Evolutionary conservation across 2,113 vertebrate genomes (phyloP), one percentile per base, ranked within the genome.

Genomic region (Salvator merianae): DNA sequence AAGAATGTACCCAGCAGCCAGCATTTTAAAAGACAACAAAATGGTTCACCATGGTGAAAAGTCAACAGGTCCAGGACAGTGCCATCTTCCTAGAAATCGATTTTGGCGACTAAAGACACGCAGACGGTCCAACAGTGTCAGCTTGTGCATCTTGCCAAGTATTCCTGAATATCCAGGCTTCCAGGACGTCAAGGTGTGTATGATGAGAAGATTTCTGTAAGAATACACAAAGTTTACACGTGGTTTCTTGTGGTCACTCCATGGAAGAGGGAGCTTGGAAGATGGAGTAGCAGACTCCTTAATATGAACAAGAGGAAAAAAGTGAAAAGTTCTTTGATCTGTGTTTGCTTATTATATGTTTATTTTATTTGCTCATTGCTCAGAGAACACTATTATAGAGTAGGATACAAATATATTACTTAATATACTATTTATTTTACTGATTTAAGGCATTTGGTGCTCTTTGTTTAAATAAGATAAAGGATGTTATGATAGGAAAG

Each of bases 101-200:
- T 83, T 85, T 13, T 28, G 0, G 0, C 74, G 83, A 81, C 34
- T 0, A 3, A 32, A 12, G 69, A 86, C 32, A 30, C 85, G 13
- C 1, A 77, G 79, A 32, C 8, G 72, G 18, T 69, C 94, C 1
- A 91, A 88, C 72, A 90, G 89, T 0, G 8, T 85, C 80, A 63
- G 72, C 43, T 20, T 59, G 55, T 77, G 88, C 28, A 84, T 78
- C 68, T 82, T 95, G 84, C 93, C 94, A 84, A 92, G 90, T 88
- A 95, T 95, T 73, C 94, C 94, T 0, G 93, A 95, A 24, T 94
- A 95, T 14, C 93, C 93, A 55, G 94, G 94, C 77, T 94, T 93
- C 83, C 94, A 95, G 92, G 94, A 95, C 9, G 16, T 91, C 7
- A 93, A 93, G 94, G 94, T 95, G 47, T 77, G 94, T 92, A 63